Evolutionary conservation across 2,888 invertebrate genomes (phyloP).

Genomic region (Caenorhabditis sp.): DNA sequence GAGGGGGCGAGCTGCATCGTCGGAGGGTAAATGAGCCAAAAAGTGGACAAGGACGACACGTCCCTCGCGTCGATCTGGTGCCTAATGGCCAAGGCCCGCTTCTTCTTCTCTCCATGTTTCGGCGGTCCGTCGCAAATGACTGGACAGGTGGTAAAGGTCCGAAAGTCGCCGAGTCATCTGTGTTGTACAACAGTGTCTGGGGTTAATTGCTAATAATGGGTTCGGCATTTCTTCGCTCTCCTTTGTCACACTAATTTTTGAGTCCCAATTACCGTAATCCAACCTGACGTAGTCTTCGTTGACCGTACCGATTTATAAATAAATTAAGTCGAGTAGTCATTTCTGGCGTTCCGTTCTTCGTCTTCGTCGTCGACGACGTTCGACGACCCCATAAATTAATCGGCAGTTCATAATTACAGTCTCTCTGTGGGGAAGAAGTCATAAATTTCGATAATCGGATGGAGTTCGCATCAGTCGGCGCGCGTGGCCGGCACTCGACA

Average conservation of each 20-base stretch:
- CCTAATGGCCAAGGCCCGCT: conserved; percentile 37
- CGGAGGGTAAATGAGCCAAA: conserved; percentile 50
- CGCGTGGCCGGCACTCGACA: too few species aligned
- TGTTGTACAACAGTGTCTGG: conserved; percentile 49
- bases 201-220: conserved; percentile 57
- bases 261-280: conserved; percentile 50
- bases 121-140: conserved; percentile 20
- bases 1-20: conserved; percentile 26
- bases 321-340: conserved; percentile 17
- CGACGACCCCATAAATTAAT: conserved; percentile 50
- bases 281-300: conserved; percentile 38
- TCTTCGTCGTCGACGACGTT: conserved; percentile 15
- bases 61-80: conserved; percentile 1
- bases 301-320: conserved; percentile 27
- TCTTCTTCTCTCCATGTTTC: conserved; percentile 9
- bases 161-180: conserved; percentile 46
- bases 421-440: conserved; percentile 10
- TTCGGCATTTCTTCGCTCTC: conserved; percentile 52
- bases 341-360: neutral
- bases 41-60: too few species aligned
- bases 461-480: conserved; percentile 27
- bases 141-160: conserved; percentile 43
- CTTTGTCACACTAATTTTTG: conserved; percentile 46
- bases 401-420: conserved; percentile 54
- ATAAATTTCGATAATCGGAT: conserved; percentile 53